A percentile compares a stretch with the other conserved stretches of the same genome.
Conservation (phyloP, 2,797 vertebrate species). For the Chrosomus eos region DNA sequence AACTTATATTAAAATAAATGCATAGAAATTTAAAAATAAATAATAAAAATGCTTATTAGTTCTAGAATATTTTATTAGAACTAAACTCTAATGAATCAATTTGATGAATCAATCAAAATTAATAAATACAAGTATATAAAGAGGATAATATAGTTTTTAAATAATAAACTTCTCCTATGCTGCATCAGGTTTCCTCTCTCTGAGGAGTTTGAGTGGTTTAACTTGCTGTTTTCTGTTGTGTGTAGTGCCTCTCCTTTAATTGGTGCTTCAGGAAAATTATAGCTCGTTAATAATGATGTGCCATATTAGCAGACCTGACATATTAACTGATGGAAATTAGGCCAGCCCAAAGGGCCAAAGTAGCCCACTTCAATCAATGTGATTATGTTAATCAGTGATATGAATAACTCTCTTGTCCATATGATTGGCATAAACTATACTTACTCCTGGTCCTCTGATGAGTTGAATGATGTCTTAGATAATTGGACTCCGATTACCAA, state of each 20-base stretch:
- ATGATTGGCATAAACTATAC: slow-evolving; percentile 26
- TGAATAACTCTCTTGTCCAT: background rate
- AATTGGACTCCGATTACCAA: slow-evolving; percentile 18
- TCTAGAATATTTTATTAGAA: no score
- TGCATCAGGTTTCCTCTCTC: background rate
- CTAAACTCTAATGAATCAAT: no score
- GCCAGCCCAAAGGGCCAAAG: slow-evolving; percentile 7
- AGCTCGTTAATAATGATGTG: slow-evolving; percentile 9
- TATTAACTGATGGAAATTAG: background rate
- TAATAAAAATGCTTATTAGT: background rate
- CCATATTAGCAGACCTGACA: background rate
- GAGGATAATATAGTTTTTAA: background rate
- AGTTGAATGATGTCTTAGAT: slow-evolving; percentile 11
- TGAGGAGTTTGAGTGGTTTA: background rate
- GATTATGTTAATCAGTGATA: slow-evolving; percentile 35
- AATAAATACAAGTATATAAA: no score
- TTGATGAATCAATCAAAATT: no score
- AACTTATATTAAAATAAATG: background rate
- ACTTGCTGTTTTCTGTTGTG: slow-evolving; percentile 4
- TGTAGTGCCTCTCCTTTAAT: background rate
- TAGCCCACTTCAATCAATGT: slow-evolving; percentile 28
- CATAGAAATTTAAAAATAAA: background rate
- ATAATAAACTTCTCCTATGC: background rate
- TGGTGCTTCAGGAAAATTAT: background rate
- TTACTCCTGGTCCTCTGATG: slow-evolving; percentile 7